A percentile compares a stretch with the other conserved stretches of the same genome.
These are phyloP conservation scores for Kryptopterus vitreolus DNA, from an alignment of 2,797 vertebrate genomes.

Conservation along the genomic window DNA sequence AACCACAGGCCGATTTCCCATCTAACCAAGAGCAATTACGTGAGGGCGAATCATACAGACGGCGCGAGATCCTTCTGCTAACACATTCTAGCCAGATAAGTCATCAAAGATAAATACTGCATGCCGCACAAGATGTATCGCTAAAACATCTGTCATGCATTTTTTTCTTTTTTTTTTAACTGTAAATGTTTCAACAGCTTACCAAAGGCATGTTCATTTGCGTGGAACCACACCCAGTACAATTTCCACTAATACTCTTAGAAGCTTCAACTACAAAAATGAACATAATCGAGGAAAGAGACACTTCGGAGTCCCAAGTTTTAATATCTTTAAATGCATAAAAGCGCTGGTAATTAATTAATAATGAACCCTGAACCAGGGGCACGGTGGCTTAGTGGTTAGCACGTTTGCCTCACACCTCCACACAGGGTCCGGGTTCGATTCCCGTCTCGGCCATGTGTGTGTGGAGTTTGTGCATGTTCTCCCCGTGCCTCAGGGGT, in stretches of 20 bases:
- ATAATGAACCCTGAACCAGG: too few relatives aligned
- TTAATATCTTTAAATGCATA: not conserved
- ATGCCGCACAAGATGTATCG: not conserved
- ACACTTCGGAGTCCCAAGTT: not conserved
- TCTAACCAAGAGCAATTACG: not conserved
- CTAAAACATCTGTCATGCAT: not conserved
- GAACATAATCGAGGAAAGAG: not conserved
- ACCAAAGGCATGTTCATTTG: not conserved
- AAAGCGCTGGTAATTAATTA: not conserved
- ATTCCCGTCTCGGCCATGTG: too few relatives aligned
- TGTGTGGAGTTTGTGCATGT: too few relatives aligned
- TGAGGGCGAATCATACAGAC: not conserved
- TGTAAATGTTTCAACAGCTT: not conserved
- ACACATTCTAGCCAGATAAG: not conserved
- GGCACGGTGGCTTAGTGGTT: too few relatives aligned
- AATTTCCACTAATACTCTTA: not conserved
- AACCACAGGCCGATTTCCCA: slow-evolving; percentile 19
- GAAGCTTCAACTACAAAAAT: not conserved
- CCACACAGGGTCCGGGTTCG: too few relatives aligned
- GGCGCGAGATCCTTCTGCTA: not conserved
- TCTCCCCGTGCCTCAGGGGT: too few relatives aligned
- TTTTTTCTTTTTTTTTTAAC: not conserved
- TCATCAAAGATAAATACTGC: not conserved
- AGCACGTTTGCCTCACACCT: too few relatives aligned
- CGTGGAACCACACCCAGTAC: not conserved